A percentile compares a stretch with the other conserved stretches of the same genome.
These are phyloP conservation scores for Hirtodrosophila histrioides DNA, from an alignment of 2,888 invertebrate genomes.

Conservation along the genomic window DNA sequence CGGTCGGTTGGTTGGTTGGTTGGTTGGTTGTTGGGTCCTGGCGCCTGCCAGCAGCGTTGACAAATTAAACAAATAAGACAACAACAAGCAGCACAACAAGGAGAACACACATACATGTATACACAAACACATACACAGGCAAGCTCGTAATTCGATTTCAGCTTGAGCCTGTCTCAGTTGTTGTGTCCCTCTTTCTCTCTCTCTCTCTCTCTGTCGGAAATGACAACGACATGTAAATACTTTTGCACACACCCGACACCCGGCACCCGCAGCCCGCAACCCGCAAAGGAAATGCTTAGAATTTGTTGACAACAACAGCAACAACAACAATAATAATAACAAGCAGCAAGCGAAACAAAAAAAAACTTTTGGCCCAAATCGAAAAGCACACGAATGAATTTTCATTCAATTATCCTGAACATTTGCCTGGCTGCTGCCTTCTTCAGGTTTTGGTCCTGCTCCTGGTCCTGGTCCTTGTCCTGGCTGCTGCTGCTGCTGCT, in stretches of 20 bases:
- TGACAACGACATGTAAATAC: conserved; percentile 75
- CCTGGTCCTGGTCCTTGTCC: conserved; percentile 13
- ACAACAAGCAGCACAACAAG: conserved; percentile 33
- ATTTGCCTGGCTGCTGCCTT: conserved; percentile 49
- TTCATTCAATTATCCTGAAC: conserved; percentile 78
- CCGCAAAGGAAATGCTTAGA: conserved; percentile 53
- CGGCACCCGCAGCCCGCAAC: conserved; percentile 11
- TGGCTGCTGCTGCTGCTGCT: neutral
- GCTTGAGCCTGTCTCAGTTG: conserved; percentile 17
- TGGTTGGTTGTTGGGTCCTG: conserved; percentile 7
- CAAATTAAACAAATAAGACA: conserved; percentile 77
- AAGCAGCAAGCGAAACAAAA: conserved; percentile 11
- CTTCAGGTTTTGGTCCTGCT: neutral
- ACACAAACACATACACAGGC: conserved; percentile 8
- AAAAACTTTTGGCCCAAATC: conserved; percentile 62
- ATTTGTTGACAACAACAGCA: conserved; percentile 54
- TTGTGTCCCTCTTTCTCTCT: neutral
- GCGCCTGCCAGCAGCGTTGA: conserved; percentile 42
- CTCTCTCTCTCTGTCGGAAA: conserved; percentile 30
- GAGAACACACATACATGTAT: neutral
- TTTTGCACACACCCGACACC: conserved; percentile 27
- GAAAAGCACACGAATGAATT: conserved; percentile 79
- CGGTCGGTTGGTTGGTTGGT: conserved; percentile 7
- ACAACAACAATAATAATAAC: conserved; percentile 8
- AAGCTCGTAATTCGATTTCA: conserved; percentile 68